These are phyloP conservation scores for Eleginops maclovinus DNA, from an alignment of 2,113 vertebrate species.

Conservation along the genomic window DNA sequence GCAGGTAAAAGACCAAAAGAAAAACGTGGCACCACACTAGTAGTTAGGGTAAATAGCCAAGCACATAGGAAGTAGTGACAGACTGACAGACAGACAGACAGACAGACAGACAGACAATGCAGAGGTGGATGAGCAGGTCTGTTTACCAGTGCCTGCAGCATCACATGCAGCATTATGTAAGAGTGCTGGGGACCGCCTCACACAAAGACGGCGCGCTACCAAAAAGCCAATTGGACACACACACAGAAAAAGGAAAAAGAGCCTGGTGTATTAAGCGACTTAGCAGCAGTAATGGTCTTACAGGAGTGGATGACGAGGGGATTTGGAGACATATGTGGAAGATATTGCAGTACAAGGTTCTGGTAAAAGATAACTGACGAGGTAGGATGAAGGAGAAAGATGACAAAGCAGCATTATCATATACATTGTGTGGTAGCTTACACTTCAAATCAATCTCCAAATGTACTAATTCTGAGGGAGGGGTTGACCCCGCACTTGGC, in stretches of 20 bases:
- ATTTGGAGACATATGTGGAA: slow-evolving; percentile 16
- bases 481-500: not conserved
- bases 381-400: not conserved
- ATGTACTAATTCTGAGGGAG: not conserved
- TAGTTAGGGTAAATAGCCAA: not conserved
- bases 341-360: not conserved
- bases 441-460: too few species aligned
- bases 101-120: slow-evolving; percentile 42
- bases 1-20: slow-evolving; percentile 4
- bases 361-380: not conserved
- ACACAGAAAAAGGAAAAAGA: slow-evolving; percentile 1
- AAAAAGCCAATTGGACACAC: slow-evolving; percentile 47
- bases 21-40: not conserved
- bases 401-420: not conserved
- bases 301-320: slow-evolving; percentile 26
- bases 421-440: not conserved
- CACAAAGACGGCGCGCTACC: slow-evolving; percentile 34
- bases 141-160: slow-evolving; percentile 61
- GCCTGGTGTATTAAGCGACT: slow-evolving; percentile 31
- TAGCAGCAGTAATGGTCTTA: slow-evolving; percentile 32
- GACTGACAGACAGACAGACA: slow-evolving; percentile 11
- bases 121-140: slow-evolving; percentile 57
- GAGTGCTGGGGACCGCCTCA: slow-evolving; percentile 30
- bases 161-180: slow-evolving; percentile 71
- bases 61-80: not conserved